Conservation (phyloP, 2,888 invertebrate species). For the Synergus japonicus region DNA sequence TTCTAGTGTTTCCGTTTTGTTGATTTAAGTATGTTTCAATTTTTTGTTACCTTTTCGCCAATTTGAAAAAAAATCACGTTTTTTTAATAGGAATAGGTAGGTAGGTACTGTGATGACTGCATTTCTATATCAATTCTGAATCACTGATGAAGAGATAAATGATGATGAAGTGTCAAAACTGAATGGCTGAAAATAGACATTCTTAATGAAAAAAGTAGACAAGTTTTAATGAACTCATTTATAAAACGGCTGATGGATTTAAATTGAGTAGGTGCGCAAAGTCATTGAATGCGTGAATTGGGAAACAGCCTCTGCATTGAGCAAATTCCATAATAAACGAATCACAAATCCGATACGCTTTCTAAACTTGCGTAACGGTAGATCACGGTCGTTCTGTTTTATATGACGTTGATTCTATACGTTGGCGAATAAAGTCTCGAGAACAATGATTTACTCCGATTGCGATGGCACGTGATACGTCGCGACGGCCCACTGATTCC, state of each 20-base stretch:
- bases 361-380: slow-evolving; percentile 31
- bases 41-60: no score
- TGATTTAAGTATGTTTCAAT: neutral
- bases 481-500: slow-evolving; percentile 20
- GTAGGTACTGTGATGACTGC: no score
- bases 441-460: slow-evolving; percentile 34
- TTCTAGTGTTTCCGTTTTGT: neutral
- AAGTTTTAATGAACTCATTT: neutral
- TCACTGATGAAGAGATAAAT: no score
- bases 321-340: slow-evolving; percentile 27
- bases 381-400: slow-evolving; percentile 30
- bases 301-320: slow-evolving; percentile 15
- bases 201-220: neutral
- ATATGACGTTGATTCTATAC: slow-evolving; percentile 19
- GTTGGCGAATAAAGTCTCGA: slow-evolving; percentile 14
- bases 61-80: no score
- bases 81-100: no score
- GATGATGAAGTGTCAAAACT: no score
- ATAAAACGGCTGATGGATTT: neutral
- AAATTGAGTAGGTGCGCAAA: slow-evolving; percentile 19
- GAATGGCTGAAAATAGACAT: neutral
- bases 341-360: slow-evolving; percentile 33
- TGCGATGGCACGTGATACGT: slow-evolving; percentile 22
- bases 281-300: slow-evolving; percentile 30
- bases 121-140: no score